These are phyloP conservation scores for Ypsolopha sequella DNA, from an alignment of 2,888 invertebrate genomes.

Conservation along the genomic window DNA sequence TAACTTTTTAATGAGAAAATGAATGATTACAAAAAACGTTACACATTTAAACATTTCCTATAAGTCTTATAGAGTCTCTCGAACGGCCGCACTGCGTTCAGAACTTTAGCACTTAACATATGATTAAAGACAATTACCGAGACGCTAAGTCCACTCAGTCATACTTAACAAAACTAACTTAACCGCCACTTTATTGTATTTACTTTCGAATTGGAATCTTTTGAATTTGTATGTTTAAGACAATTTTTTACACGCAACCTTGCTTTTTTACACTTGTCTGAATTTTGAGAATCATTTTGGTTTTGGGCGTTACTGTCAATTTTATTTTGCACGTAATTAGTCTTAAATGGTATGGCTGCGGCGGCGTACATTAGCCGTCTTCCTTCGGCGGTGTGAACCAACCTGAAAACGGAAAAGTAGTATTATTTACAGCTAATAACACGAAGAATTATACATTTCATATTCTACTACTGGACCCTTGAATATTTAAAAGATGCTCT, in stretches of 20 bases:
- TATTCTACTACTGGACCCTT: too few species aligned
- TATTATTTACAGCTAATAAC: neutral
- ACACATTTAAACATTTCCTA: slow-evolving; percentile 65
- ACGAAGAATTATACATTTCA: neutral
- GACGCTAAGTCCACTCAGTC: slow-evolving; percentile 34
- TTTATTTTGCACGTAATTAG: slow-evolving; percentile 36
- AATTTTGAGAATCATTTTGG: slow-evolving; percentile 17
- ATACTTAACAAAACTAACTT: slow-evolving; percentile 28
- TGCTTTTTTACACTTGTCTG: slow-evolving; percentile 31
- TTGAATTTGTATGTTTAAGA: slow-evolving; percentile 19
- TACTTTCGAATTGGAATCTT: slow-evolving; percentile 18
- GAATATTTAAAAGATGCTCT: too few species aligned
- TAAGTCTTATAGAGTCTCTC: slow-evolving; percentile 67
- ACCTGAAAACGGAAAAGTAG: slow-evolving; percentile 66
- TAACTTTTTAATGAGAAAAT: slow-evolving; percentile 55
- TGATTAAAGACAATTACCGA: slow-evolving; percentile 41
- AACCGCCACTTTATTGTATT: slow-evolving; percentile 4
- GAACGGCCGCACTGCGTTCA: slow-evolving; percentile 37
- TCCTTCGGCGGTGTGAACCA: slow-evolving; percentile 94
- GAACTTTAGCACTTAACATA: slow-evolving; percentile 57
- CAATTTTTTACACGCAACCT: slow-evolving; percentile 27
- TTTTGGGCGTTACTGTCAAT: slow-evolving; percentile 42
- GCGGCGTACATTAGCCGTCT: slow-evolving; percentile 78
- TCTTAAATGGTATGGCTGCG: slow-evolving; percentile 37
- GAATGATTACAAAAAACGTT: slow-evolving; percentile 68